Evolutionary conservation across 2,113 vertebrate genomes (phyloP).

Genomic region (Anoura caudifer): DNA sequence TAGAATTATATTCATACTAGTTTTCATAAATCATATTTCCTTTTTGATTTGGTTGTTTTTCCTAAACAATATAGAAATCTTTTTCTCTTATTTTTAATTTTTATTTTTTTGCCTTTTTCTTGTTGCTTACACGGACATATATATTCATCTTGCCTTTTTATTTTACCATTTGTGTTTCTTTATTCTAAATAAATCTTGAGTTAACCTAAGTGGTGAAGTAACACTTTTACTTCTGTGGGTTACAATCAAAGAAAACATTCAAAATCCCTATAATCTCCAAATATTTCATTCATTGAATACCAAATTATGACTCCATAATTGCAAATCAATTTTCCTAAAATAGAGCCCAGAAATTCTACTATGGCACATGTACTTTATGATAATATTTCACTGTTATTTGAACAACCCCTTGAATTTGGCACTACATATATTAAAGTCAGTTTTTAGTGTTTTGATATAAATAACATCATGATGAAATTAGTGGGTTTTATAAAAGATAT

Average conservation of each 20-base stretch:
- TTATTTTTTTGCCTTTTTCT: neutral
- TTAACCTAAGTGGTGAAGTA: neutral
- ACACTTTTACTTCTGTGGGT: neutral
- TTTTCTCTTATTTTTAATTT: neutral
- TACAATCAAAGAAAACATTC: neutral
- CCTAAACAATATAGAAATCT: neutral
- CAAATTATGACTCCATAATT: neutral
- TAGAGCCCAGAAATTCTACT: neutral
- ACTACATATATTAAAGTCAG: neutral
- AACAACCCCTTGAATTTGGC: neutral
- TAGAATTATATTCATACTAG: neutral
- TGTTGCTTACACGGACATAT: neutral
- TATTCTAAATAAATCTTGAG: neutral
- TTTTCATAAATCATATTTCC: neutral
- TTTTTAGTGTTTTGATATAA: slow-evolving; percentile 35
- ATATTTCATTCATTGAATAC: neutral
- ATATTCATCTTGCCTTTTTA: neutral
- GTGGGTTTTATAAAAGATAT: slow-evolving; percentile 5
- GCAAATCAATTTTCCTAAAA: neutral
- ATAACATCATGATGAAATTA: neutral
- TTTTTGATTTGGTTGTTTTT: neutral
- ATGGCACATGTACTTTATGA: neutral
- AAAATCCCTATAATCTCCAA: neutral
- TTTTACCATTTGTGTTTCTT: neutral
- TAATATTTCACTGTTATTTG: neutral